Base-by-base conservation (phyloP, 2,888 invertebrate species). In the Melanostoma mellinum region DNA sequence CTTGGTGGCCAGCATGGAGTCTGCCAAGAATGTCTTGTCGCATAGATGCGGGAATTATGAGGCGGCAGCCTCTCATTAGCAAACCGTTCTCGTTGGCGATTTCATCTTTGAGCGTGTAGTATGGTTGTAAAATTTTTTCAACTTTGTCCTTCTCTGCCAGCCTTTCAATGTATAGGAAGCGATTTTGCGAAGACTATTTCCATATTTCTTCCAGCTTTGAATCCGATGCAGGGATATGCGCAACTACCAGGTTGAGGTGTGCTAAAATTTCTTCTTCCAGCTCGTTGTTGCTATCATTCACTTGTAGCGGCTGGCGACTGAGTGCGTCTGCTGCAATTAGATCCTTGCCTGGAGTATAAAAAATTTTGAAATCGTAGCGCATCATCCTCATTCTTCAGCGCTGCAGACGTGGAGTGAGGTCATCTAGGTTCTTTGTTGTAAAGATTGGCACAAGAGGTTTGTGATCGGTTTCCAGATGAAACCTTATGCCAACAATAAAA, bases 401-500 rank as follows among this genome's bases (percentile, higher is more conserved):
- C 32, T 56, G 56, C 10, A 63, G 38, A 30, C 33, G 53, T 63
- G 44, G 38, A 2, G 53, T 55, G 2, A 73, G 44, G 6, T 55
- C 55, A 3, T 36, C 30, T 32, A 71, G 32, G 38, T 52, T 67
- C 42, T 52, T 53, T 52, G 71, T 61, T 36, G 42, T 52, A 32
- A 76, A 68, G 4, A 74, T 65, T 33, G 48, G 44, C 33, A 60
- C 60, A n/a, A 76, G 61, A 2, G 55, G 76, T 71, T 52, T 63
- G 35, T 77, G 60, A 10, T 58, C 63, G 4, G 56, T 71, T 3
- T 61, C 56, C 9, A 91, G 82, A 0, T 86, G 87, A 80, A 92
- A 92, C 4, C 86, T 76, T 3, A 88, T 82, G 6, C 90, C 91
- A 84, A 86, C 88, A 3, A 91, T 30, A 77, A 89, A 91, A 3